These are phyloP conservation scores for Notocelia uddmanniana DNA, from an alignment of 2,888 invertebrate species.

Conservation along the genomic window DNA sequence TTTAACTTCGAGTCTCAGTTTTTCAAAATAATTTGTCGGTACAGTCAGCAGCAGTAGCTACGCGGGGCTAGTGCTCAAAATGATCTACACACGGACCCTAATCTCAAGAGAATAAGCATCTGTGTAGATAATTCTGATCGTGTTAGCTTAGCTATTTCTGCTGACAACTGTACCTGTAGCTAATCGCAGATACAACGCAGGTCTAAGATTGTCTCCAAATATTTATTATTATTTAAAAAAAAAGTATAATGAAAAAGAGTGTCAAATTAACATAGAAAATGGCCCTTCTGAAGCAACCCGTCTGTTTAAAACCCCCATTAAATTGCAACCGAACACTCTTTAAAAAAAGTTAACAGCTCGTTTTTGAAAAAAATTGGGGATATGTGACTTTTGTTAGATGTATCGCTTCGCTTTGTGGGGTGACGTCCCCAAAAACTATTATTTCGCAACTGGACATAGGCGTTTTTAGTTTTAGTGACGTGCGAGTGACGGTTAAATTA, in stretches of 20 bases:
- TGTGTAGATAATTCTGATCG: too few relatives aligned
- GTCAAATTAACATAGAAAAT: conserved; percentile 63
- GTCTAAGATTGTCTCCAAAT: too few relatives aligned
- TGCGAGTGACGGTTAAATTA: not conserved
- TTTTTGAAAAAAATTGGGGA: conserved; percentile 60
- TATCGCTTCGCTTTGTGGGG: conserved; percentile 58
- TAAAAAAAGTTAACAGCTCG: conserved; percentile 65
- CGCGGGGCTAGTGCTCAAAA: too few relatives aligned
- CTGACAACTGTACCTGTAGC: not conserved
- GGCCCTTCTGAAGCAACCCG: conserved; percentile 61
- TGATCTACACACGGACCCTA: too few relatives aligned
- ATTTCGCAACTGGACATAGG: conserved; percentile 53
- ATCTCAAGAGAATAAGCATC: too few relatives aligned
- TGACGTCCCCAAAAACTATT: conserved; percentile 43
- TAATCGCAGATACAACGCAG: conserved; percentile 4
- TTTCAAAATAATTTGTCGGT: too few relatives aligned
- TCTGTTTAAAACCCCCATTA: conserved; percentile 65
- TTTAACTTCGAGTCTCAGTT: too few relatives aligned
- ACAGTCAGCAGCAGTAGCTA: too few relatives aligned
- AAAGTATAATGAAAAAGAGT: conserved; percentile 46
- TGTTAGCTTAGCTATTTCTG: too few relatives aligned
- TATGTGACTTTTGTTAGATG: conserved; percentile 72
- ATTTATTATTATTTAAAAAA: conserved; percentile 25
- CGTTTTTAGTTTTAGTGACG: conserved; percentile 56
- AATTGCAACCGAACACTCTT: conserved; percentile 76